phyloP scores from a whole-genome alignment of 2,113 vertebrate genomes.

The Cathartes aura region DNA sequence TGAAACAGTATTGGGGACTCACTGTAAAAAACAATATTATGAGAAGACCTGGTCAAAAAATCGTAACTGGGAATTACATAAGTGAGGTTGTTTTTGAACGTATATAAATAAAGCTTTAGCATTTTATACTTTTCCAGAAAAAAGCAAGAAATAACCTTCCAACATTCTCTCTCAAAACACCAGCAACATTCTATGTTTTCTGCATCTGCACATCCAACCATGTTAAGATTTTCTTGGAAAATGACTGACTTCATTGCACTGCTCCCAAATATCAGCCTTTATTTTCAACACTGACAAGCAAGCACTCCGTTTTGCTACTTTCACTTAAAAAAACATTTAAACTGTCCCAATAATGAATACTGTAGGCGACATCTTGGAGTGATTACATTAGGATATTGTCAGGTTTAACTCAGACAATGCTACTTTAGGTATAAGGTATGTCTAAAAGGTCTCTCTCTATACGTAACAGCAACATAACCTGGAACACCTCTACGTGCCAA shows the following conservation, averaged over 20 bases:
- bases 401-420: neutral
- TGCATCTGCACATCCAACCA: neutral
- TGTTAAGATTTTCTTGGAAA: neutral
- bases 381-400: neutral
- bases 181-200: neutral
- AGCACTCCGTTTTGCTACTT: neutral
- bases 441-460: neutral
- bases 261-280: neutral
- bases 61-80: neutral
- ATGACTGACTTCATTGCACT: neutral
- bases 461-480: neutral
- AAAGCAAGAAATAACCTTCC: neutral
- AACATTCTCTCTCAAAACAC: neutral
- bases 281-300: neutral
- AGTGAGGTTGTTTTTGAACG: neutral
- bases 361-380: neutral
- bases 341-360: neutral
- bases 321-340: neutral
- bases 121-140: neutral
- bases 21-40: neutral
- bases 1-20: neutral
- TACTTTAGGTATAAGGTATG: neutral
- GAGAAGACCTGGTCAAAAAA: neutral
- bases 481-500: rapidly evolving
- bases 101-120: neutral